Evolutionary conservation across 2,888 invertebrate species (phyloP), one percentile per base, ranked within the genome.

Genomic region (Nomada fucata): DNA sequence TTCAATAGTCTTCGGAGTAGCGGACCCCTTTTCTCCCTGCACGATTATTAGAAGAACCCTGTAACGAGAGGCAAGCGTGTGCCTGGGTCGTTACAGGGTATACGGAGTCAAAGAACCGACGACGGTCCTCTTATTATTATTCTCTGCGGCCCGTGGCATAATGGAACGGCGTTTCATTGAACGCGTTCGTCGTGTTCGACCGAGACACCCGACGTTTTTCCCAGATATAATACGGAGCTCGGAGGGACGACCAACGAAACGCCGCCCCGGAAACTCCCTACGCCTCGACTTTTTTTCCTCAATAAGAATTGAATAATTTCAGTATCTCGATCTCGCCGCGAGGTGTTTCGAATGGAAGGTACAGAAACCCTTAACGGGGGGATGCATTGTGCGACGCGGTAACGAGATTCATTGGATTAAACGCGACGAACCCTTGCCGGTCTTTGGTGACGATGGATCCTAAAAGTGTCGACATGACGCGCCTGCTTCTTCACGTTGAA

Each of bases 51-150:
- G 44, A 59, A 29, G 47, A 71, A 59, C 70, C 70, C 26, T 18
- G 50, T 70, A 70, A 70, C 70, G 70, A 60, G 70, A 50, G 1
- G 36, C 70, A 50, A 50, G 70, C 70, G 70, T 60, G 70, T 60
- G 70, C 60, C 2, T 15, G 9, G 29, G 70, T 59, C 70, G 70
- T 60, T 71, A 71, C 70, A 50, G 59, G 44, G 29, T 53, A 68
- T 70, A 72, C 68, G 74, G 63, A 73, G 59, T 26, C 47, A 83
- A 80, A 83, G 83, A 80, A 83, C 72, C 67, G 80, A 70, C 57
- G 50, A 50, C 26, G 53, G 63, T 72, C 76, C 74, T 69, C 60
- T 85, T 85, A 85, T 85, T 85, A 85, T 79, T 83, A 79, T 85
- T 85, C 70, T 44, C 65, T 53, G 64, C 70, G 71, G 69, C 72